phyloP scores from a whole-genome alignment of 2,888 invertebrate genomes.

The Drosophila lutescens region DNA sequence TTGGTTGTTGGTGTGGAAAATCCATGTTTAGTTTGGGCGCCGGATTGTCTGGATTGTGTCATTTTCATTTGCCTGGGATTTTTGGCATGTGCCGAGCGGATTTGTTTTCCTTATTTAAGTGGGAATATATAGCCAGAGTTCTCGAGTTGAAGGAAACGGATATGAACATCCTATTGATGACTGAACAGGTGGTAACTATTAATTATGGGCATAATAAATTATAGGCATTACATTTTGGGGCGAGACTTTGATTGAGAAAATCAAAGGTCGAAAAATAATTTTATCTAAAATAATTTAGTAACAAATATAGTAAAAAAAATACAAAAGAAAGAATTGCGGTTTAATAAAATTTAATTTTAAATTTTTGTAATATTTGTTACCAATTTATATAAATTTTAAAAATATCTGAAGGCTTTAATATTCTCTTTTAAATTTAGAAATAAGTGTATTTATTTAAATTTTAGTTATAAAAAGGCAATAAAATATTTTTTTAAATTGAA shows the following conservation, averaged over 20 bases:
- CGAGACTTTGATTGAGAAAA: too few relatives aligned
- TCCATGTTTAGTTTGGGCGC: slow-evolving; percentile 28
- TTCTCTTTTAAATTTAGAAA: too few relatives aligned
- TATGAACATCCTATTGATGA: not conserved
- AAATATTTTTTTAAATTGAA: too few relatives aligned
- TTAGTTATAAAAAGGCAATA: too few relatives aligned
- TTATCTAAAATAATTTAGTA: too few relatives aligned
- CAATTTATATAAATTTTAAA: too few relatives aligned
- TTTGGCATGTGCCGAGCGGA: slow-evolving; percentile 15
- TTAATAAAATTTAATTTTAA: too few relatives aligned
- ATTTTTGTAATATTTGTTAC: too few relatives aligned
- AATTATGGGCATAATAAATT: slow-evolving; percentile 2
- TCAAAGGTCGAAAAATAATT: not conserved
- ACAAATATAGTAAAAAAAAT: too few relatives aligned
- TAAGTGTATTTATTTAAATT: too few relatives aligned
- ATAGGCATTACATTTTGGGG: not conserved
- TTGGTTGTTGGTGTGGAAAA: slow-evolving; percentile 15
- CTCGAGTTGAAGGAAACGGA: slow-evolving; percentile 2
- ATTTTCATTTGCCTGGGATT: slow-evolving; percentile 15
- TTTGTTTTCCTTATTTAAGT: slow-evolving; percentile 10
- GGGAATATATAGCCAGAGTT: slow-evolving; percentile 7
- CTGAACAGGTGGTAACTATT: slow-evolving; percentile 1
- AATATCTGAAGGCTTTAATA: too few relatives aligned
- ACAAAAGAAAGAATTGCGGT: too few relatives aligned
- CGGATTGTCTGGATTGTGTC: slow-evolving; percentile 35